A percentile compares a stretch with the other conserved stretches of the same genome.
Conservation (phyloP, 2,888 invertebrate species). For the Tortricodes alternella region DNA sequence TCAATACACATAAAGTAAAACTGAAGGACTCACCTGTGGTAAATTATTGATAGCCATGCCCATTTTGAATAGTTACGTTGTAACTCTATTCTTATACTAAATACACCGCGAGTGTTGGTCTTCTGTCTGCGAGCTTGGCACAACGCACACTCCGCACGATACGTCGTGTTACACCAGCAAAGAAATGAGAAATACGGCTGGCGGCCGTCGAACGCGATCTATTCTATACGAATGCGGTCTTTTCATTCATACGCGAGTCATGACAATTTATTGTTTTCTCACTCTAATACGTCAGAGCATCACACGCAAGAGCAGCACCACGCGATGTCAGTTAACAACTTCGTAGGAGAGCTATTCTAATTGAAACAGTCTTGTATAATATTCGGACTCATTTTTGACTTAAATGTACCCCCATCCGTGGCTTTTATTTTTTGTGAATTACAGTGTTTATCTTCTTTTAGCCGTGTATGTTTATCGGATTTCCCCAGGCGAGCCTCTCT, state of each 20-base stretch:
- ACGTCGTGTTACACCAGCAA: constrained; percentile 71
- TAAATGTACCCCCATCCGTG: not conserved
- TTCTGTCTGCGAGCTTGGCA: constrained; percentile 19
- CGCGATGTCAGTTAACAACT: constrained; percentile 21
- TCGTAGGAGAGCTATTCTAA: not conserved
- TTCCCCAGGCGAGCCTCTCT: constrained; percentile 84
- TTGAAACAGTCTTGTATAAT: constrained; percentile 18
- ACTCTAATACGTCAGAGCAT: constrained; percentile 45
- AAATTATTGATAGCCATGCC: constrained; percentile 74
- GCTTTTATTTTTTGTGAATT: not conserved
- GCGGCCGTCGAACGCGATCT: constrained; percentile 56
- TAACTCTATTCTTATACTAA: constrained; percentile 39
- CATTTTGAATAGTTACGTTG: constrained; percentile 56
- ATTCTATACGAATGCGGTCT: constrained; percentile 33
- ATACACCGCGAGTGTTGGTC: constrained; percentile 48
- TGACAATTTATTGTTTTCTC: constrained; percentile 67
- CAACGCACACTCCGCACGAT: constrained; percentile 39
- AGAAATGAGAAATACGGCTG: constrained; percentile 66
- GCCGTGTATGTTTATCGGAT: constrained; percentile 39
- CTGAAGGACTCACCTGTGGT: constrained; percentile 61
- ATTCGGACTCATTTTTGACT: not conserved
- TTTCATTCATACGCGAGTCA: constrained; percentile 67
- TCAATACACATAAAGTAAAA: constrained; percentile 33
- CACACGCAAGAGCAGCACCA: constrained; percentile 38
- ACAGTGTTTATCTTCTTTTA: constrained; percentile 9